Evolutionary conservation across 2,888 invertebrate genomes (phyloP), one percentile per base, ranked within the genome.

Genomic region (Dinocampus coccinellae): DNA sequence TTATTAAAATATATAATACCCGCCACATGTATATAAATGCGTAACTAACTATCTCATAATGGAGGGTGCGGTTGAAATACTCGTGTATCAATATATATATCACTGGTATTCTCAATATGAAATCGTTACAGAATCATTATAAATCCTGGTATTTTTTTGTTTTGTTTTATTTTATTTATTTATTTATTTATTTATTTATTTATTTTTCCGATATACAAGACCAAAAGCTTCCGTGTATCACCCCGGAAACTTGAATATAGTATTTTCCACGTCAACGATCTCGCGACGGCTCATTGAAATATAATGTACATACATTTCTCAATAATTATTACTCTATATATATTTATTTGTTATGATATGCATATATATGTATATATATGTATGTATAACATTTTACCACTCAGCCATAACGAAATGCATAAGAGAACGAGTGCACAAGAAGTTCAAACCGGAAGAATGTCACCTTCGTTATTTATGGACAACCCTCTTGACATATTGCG

Each of bases 241-340:
- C 47, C 65, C 66, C 55, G 57, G 55, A 66, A 58, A 11, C 16
- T 39, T 16, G 3, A 20, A 24, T 57, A 36, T 26, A 22, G 36
- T 16, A 39, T 55, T 66, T 66, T 42, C 55, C 66, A 66, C 66
- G 55, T 36, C 66, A 39, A 11, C 26, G 57, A 39, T 57, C 66
- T 57, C 39, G 63, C 29, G 63, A 63, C 47, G 20, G 0, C 29
- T 22, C n/a, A 58, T 16, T 16, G 20, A n/a, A 33, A 29, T n/a
- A 1, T 10, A 16, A n/a, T n/a, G 29, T 33, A 58, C 20, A 29
- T 58, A 1, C 9, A 16, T 29, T 33, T 7, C 1, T 3, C 16
- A 3, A 47, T n/a, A 47, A 6, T 7, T 20, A 47, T 47, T n/a
- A 16, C 7, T 47, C 16, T 47, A n/a, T n/a, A 47, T 7, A 16